A percentile compares a stretch with the other conserved stretches of the same genome.
These are phyloP conservation scores for Taphrorychus bicolor DNA, from an alignment of 2,888 invertebrate species.

Conservation along the genomic window DNA sequence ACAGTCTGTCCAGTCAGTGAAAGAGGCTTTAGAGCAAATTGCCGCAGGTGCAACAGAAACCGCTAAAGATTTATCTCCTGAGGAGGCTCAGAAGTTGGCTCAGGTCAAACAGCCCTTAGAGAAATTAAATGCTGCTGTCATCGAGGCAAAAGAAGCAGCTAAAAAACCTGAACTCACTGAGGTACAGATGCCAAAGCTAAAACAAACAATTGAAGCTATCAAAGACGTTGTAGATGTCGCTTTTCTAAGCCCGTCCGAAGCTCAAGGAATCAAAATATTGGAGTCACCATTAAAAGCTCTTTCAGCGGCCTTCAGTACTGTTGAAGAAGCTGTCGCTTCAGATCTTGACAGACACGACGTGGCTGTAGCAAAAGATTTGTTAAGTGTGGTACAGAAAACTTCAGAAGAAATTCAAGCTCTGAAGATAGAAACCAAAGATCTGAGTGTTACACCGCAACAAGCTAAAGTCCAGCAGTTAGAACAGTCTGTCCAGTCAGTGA, in stretches of 20 bases:
- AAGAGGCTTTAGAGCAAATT: too few relatives aligned
- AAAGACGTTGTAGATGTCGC: too few relatives aligned
- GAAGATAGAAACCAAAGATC: constrained; percentile 9
- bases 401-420: constrained; percentile 19
- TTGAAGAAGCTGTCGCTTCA: neutral
- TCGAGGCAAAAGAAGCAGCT: constrained; percentile 5
- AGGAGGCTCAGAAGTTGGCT: too few relatives aligned
- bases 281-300: constrained; percentile 12
- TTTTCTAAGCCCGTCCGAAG: constrained; percentile 7
- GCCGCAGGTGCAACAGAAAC: too few relatives aligned
- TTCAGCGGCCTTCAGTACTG: neutral
- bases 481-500: constrained; percentile 15
- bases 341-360: constrained; percentile 14
- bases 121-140: too few relatives aligned
- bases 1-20: too few relatives aligned
- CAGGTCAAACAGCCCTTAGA: too few relatives aligned
- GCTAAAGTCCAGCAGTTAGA: constrained; percentile 32
- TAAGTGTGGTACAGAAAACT: constrained; percentile 23
- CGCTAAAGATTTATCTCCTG: too few relatives aligned
- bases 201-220: too few relatives aligned
- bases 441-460: constrained; percentile 26
- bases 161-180: too few relatives aligned
- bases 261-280: constrained; percentile 18
- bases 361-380: constrained; percentile 10
- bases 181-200: too few relatives aligned